Conservation (phyloP, 2,113 vertebrate genomes). For the Chroicocephalus ridibundus region DNA sequence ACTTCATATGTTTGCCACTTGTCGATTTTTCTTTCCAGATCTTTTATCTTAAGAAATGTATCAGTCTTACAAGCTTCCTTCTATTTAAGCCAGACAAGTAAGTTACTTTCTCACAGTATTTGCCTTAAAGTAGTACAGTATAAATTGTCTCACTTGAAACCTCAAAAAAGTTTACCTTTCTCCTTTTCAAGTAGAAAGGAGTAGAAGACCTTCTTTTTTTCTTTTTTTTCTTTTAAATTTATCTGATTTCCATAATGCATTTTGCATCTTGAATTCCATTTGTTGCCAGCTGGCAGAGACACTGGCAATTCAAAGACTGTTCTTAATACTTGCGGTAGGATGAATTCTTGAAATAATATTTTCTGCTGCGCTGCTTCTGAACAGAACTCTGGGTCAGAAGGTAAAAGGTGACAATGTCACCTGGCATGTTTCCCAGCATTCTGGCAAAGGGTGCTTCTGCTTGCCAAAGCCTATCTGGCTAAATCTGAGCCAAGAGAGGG, state of each 20-base stretch:
- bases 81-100: not conserved
- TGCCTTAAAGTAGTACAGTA: not conserved
- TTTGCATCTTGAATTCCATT: not conserved
- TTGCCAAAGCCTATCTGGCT: not conserved
- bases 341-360: not conserved
- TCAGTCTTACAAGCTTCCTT: not conserved
- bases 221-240: not conserved
- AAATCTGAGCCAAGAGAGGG: not conserved
- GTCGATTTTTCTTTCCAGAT: not conserved
- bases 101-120: not conserved
- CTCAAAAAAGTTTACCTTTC: not conserved
- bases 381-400: not conserved
- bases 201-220: rapidly evolving
- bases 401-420: not conserved
- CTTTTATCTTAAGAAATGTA: not conserved
- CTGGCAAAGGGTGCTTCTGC: not conserved
- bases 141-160: not conserved
- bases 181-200: not conserved
- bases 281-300: not conserved
- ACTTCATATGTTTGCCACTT: not conserved
- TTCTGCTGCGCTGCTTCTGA: not conserved
- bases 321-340: not conserved
- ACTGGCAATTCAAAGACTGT: not conserved
- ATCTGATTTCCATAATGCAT: not conserved
- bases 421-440: not conserved